phyloP scores from a whole-genome alignment of 2,888 invertebrate species.

The Tolmerus cingulatus region DNA sequence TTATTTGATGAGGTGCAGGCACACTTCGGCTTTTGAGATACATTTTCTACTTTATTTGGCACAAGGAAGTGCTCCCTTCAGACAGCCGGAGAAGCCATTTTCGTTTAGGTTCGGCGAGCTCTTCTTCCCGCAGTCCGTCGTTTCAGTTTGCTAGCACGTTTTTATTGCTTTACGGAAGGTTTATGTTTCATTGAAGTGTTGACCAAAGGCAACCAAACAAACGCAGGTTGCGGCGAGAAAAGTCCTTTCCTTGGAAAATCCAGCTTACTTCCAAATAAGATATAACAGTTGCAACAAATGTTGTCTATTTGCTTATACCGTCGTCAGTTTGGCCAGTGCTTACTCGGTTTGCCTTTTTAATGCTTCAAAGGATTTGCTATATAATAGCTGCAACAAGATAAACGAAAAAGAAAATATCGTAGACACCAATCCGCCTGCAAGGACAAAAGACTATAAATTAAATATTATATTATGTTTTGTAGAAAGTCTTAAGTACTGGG shows the following conservation, averaged over 20 bases:
- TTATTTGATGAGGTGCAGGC: slow-evolving; percentile 25
- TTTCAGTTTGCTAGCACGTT: not conserved
- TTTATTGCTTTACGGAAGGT: not conserved
- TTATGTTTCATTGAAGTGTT: not conserved
- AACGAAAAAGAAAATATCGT: no score
- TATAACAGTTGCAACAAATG: not conserved
- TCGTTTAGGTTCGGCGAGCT: not conserved
- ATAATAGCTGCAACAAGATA: no score
- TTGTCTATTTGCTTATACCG: not conserved
- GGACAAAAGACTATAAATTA: no score
- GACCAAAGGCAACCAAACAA: not conserved
- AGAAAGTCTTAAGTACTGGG: no score
- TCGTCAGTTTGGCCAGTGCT: not conserved
- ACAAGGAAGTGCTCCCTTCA: not conserved
- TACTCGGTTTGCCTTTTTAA: no score
- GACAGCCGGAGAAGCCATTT: not conserved
- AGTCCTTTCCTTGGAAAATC: not conserved
- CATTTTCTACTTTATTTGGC: not conserved
- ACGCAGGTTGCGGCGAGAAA: not conserved
- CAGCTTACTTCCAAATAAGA: not conserved
- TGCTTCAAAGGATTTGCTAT: no score
- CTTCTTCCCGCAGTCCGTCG: not conserved
- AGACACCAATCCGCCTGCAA: no score
- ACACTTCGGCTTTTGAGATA: not conserved
- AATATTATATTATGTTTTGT: no score